Base-by-base conservation (phyloP, 2,888 invertebrate species). In the Drosophila anceps region DNA sequence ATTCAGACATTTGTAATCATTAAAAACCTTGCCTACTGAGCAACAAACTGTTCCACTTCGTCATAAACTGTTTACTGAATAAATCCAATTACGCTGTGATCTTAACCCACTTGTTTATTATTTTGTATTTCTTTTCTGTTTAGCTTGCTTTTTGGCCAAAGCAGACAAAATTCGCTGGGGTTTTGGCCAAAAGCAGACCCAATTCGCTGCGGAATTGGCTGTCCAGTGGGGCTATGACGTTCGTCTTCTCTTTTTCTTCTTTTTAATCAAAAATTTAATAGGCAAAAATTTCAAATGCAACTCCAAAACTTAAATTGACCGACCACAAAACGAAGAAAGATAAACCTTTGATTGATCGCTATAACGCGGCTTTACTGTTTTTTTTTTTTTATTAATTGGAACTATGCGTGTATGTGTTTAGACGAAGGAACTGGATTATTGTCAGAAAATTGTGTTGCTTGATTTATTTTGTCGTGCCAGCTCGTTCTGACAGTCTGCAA, bases 371-470 rank as follows among this genome's bases (percentile, higher is more conserved):
- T 66, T 61, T 46, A 60, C 29, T 46, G 48, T 55, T 75, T 76
- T 81, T 82, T 69, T 63, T 20, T 55, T 75, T 76, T 81, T 82
- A 67, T 63, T 20, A 65, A 60, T 53, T 60, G 44, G 62, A 86
- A 65, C 62, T 62, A 57, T 48, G 51, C 55, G 70, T 67, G 82
- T 75, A 48, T 69, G 88, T 88, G 80, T 72, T 64, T 76, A 53
- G 76, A 68, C 61, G 69, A 79, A 70, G 68, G 67, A 79, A 82
- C 73, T 79, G 66, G 67, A 65, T 60, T 63, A 58, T 82, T 55
- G 60, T 72, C 70, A 46, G 64, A 67, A 84, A 73, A 58, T 84
- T 68, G 68, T 84, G 73, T 72, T 69, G 35, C 39, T 50, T 41
- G 51, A 69, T 55, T 65, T 69, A 51, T 55, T 55, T 69, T 75